phyloP scores from a whole-genome alignment of 2,888 invertebrate genomes.

The Siphonodentalium dalli region DNA sequence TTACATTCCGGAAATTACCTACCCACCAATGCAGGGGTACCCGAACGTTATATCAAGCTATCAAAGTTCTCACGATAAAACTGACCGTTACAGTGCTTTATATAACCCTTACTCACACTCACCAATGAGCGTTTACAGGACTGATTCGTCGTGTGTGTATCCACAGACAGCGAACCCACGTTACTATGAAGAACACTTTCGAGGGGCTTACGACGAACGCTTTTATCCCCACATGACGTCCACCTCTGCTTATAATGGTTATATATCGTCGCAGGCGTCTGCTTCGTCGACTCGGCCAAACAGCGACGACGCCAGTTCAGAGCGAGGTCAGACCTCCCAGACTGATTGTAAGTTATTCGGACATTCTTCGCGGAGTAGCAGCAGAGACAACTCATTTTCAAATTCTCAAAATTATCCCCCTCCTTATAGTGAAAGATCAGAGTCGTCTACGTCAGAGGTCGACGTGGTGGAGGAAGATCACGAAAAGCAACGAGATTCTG shows the following conservation, averaged over 20 bases:
- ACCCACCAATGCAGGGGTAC: slow-evolving; percentile 32
- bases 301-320: too few relatives aligned
- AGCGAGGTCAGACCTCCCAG: slow-evolving; percentile 30
- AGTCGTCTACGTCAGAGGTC: slow-evolving; percentile 62
- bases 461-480: slow-evolving; percentile 57
- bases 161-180: too few relatives aligned
- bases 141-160: slow-evolving; percentile 32
- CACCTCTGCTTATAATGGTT: slow-evolving; percentile 38
- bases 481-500: slow-evolving; percentile 33
- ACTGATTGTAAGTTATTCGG: slow-evolving; percentile 37
- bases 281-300: too few relatives aligned
- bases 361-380: slow-evolving; percentile 50
- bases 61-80: slow-evolving; percentile 28
- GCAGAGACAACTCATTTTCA: slow-evolving; percentile 45
- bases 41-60: slow-evolving; percentile 39
- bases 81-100: slow-evolving; percentile 38
- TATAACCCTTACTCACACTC: slow-evolving; percentile 39
- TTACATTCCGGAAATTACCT: slow-evolving; percentile 27
- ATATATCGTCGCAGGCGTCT: slow-evolving; percentile 31
- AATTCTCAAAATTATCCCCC: slow-evolving; percentile 40
- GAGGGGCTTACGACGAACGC: slow-evolving; percentile 43
- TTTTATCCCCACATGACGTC: slow-evolving; percentile 42
- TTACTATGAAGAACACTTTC: slow-evolving; percentile 45
- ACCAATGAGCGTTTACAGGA: slow-evolving; percentile 40
- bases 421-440: slow-evolving; percentile 61